These are phyloP conservation scores for Rhodeus uyekii DNA, from an alignment of 2,797 vertebrate species.

Conservation along the genomic window DNA sequence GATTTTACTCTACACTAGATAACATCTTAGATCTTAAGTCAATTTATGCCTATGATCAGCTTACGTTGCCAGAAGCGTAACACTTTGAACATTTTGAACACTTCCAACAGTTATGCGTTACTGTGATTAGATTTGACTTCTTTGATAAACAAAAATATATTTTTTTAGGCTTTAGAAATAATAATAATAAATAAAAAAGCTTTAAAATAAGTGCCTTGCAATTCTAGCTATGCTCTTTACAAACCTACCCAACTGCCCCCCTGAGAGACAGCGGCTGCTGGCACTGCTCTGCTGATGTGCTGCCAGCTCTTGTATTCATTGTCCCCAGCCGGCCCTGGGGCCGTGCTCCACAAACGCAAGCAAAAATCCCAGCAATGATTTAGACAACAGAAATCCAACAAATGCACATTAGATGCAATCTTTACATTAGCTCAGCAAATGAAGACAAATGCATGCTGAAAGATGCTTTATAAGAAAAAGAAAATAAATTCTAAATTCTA, in stretches of 20 bases:
- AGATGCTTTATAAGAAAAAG: not conserved
- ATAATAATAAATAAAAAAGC: not conserved
- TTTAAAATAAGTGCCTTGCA: not conserved
- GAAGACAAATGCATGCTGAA: not conserved
- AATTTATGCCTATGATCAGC: not conserved
- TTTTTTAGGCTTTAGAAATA: not conserved
- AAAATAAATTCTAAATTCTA: not conserved
- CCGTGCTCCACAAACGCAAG: conserved; percentile 13
- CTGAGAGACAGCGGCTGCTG: conserved; percentile 15
- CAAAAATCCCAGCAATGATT: conserved; percentile 12
- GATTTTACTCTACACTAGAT: not conserved
- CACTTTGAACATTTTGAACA: not conserved
- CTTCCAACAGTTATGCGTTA: not conserved
- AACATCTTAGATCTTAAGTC: not conserved
- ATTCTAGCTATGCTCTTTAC: conserved; percentile 5
- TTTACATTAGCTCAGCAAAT: conserved; percentile 23
- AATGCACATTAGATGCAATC: not conserved
- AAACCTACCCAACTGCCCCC: not conserved
- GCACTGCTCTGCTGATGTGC: conserved; percentile 10
- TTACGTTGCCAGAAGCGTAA: not conserved
- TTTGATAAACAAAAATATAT: not conserved
- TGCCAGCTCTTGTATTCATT: conserved; percentile 15
- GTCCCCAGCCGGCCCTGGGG: not conserved
- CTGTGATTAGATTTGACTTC: not conserved
- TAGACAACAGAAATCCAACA: conserved; percentile 17